Base-by-base conservation (phyloP, 2,113 vertebrate species). In the Numida meleagris region DNA sequence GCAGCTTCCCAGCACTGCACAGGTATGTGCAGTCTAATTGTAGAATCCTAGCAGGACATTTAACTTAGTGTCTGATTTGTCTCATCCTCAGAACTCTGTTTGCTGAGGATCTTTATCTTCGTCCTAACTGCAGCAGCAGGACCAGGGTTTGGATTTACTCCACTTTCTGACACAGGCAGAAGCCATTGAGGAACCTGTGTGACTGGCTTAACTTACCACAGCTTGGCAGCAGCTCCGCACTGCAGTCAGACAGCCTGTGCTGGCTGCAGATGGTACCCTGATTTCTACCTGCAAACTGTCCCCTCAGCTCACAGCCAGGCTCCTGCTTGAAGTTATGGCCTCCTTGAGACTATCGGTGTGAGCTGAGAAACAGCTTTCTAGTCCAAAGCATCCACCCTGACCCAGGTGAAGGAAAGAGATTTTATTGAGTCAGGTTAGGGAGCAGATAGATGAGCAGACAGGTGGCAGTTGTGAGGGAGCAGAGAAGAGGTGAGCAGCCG, bases 161-260 rank as follows among this genome's bases (percentile, higher is more conserved):
- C 51, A 7, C 46, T 93, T 82, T 45, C 72, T 45, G 15, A 63
- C 65, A 46, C 34, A 68, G 71, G 40, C 82, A 93, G 89, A 83
- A 93, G 61, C 51, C 0, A 0, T 12, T 68, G 70, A 86, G 80
- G 76, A 94, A 61, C 90, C 73, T 90, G 25, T 84, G 17, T 86
- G 88, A 86, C 90, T 78, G 3, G 11, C 42, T 53, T 84, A 94
- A 94, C 68, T 91, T 63, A 91, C 73, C 82, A 67, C n/a, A 94
- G 62, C 90, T 91, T 95, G 85, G 85, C 90, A 94, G 3, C 61
- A 90, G 88, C 88, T 94, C 94, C 10, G 38, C 1, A 3, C 82
- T 93, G 90, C 88, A 95, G 78, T 87, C 78, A 95, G 95, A 23
- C 90, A 95, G 92, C 80, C 76, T 95, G 92, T 95, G 91, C 90